These are phyloP conservation scores for Elachura formosa DNA, from an alignment of 2,113 vertebrate species.

Conservation along the genomic window DNA sequence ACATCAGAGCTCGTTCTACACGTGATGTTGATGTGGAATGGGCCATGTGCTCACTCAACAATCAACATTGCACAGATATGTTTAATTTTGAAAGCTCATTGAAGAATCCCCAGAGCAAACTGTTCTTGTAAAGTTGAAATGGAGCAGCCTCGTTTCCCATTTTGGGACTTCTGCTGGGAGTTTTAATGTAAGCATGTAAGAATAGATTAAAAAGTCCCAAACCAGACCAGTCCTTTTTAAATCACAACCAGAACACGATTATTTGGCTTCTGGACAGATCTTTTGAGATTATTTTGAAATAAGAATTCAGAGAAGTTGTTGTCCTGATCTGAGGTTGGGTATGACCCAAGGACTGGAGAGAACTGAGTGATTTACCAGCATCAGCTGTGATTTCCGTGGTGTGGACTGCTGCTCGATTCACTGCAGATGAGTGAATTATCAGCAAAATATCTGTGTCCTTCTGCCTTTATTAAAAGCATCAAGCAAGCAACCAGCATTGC, in stretches of 20 bases:
- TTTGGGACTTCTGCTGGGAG: background rate
- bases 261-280: background rate
- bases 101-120: background rate
- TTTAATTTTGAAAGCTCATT: background rate
- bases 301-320: background rate
- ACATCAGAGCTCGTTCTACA: background rate
- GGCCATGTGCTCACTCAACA: background rate
- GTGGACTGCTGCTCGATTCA: background rate
- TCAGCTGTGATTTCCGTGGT: accelerated
- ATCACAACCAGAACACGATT: background rate
- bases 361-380: background rate
- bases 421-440: background rate
- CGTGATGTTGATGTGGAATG: background rate
- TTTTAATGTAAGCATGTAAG: background rate
- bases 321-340: background rate
- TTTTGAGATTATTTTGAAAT: background rate
- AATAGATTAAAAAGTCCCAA: background rate
- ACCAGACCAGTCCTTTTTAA: background rate
- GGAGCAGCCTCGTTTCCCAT: background rate
- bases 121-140: background rate
- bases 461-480: background rate
- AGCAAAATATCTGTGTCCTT: background rate
- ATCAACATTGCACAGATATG: background rate
- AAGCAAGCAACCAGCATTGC: background rate
- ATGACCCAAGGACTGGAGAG: background rate